phyloP scores from a whole-genome alignment of 2,888 invertebrate genomes.

The Zelleria hepariella region DNA sequence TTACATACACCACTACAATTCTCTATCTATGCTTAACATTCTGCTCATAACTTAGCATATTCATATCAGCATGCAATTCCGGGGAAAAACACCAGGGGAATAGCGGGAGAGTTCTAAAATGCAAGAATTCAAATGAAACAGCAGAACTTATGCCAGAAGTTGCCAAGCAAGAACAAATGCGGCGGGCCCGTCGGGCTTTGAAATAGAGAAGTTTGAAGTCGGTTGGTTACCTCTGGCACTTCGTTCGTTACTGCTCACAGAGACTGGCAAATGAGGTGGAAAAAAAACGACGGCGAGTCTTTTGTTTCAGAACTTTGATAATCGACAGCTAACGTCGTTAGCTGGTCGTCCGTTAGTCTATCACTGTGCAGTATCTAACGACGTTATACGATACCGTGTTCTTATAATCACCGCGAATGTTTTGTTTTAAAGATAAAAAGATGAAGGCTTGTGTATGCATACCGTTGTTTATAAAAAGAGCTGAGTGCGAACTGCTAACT shows the following conservation, averaged over 20 bases:
- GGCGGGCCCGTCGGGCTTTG: neutral
- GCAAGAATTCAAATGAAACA: neutral
- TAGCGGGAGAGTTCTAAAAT: neutral
- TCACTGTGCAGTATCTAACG: too few relatives aligned
- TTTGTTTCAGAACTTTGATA: too few relatives aligned
- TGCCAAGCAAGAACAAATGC: neutral
- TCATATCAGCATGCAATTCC: neutral
- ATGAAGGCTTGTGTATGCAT: too few relatives aligned
- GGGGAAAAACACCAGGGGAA: neutral
- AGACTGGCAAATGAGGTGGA: neutral
- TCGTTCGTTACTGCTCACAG: neutral
- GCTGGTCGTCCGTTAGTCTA: too few relatives aligned
- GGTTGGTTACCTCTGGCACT: neutral
- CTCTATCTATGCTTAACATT: neutral
- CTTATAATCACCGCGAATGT: too few relatives aligned
- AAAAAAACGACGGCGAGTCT: neutral
- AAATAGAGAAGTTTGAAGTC: neutral
- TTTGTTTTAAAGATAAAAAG: too few relatives aligned
- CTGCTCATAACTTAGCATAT: neutral
- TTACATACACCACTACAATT: neutral
- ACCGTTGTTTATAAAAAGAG: too few relatives aligned
- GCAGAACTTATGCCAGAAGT: neutral
- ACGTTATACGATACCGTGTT: too few relatives aligned
- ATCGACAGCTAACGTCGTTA: too few relatives aligned
- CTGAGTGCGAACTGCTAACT: too few relatives aligned